Evolutionary conservation across 2,888 invertebrate species (phyloP).

Genomic region (Troides aeacus): DNA sequence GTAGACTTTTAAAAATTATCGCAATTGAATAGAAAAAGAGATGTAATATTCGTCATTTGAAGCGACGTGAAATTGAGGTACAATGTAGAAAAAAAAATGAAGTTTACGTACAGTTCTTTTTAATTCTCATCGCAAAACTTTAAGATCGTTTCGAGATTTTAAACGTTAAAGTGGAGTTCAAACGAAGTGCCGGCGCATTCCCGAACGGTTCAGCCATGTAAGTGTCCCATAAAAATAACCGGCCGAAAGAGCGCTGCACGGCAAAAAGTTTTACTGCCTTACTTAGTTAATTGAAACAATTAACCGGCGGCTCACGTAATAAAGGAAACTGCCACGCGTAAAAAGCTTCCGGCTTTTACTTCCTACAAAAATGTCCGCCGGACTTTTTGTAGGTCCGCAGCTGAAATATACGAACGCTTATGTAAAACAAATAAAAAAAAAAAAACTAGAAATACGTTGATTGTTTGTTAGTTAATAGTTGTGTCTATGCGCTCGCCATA

Average conservation of each 20-base stretch:
- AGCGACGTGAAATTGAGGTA: no score
- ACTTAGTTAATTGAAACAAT: slow-evolving; percentile 65
- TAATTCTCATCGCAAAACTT: no score
- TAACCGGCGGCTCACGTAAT: slow-evolving; percentile 48
- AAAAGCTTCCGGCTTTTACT: slow-evolving; percentile 44
- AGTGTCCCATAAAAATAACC: slow-evolving; percentile 28
- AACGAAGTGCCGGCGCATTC: background rate
- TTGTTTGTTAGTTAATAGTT: no score
- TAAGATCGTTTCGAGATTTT: background rate
- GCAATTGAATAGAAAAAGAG: no score
- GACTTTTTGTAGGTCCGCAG: slow-evolving; percentile 29
- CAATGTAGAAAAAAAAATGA: no score
- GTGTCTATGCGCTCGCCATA: no score
- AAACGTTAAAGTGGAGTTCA: background rate
- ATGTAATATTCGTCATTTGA: no score
- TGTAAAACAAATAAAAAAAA: background rate
- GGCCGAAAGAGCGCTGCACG: slow-evolving; percentile 29
- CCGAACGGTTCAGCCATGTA: slow-evolving; percentile 2
- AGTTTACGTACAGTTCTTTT: no score
- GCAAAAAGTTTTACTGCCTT: slow-evolving; percentile 39
- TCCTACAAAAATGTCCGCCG: slow-evolving; percentile 35
- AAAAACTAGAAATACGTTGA: no score
- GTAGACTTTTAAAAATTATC: no score
- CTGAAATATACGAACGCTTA: background rate
- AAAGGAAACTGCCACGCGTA: slow-evolving; percentile 42